Percentiles rank a stretch among this genome's conserved stretches.
Conservation (phyloP, 1,140 invertebrate genomes). For the Drosophila mojavensis region DNA sequence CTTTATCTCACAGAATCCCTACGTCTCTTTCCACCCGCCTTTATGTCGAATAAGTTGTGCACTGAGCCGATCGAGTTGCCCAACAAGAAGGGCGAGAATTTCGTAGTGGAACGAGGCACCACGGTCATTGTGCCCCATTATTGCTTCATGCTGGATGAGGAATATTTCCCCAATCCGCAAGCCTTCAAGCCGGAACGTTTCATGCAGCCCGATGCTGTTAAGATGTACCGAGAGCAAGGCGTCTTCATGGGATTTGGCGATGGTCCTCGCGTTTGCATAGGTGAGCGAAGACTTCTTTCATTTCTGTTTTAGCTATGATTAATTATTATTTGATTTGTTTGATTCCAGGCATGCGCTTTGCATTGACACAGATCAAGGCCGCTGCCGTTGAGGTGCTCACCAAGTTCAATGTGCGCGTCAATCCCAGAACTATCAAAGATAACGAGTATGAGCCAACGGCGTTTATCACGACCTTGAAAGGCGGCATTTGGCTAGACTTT, state of each 20-base stretch:
- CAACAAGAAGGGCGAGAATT: constrained; percentile 59
- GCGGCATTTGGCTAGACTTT: constrained; percentile 69
- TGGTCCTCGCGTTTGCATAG: constrained; percentile 74
- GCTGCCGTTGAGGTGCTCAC: constrained; percentile 64
- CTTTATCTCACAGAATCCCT: constrained; percentile 47
- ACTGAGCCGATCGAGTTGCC: constrained; percentile 66
- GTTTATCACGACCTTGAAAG: constrained; percentile 42
- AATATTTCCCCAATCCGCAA: constrained; percentile 88
- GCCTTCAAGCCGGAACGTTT: constrained; percentile 90
- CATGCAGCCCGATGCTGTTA: constrained; percentile 62
- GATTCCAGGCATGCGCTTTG: constrained; percentile 73
- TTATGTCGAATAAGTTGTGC: constrained; percentile 59
- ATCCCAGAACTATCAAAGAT: constrained; percentile 68
- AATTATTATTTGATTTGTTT: not conserved
- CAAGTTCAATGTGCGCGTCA: constrained; percentile 60
- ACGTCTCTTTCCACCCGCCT: constrained; percentile 61
- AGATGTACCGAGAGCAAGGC: constrained; percentile 68
- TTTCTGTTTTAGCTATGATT: not conserved
- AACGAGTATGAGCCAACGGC: constrained; percentile 39
- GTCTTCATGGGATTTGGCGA: constrained; percentile 70
- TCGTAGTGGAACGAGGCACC: constrained; percentile 83
- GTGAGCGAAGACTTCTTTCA: constrained; percentile 13
- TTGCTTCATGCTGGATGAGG: constrained; percentile 86
- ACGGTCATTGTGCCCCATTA: constrained; percentile 85
- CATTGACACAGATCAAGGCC: constrained; percentile 67